These are phyloP conservation scores for Artibeus jamaicensis DNA, from an alignment of 2,797 vertebrate species.

Conservation along the genomic window DNA sequence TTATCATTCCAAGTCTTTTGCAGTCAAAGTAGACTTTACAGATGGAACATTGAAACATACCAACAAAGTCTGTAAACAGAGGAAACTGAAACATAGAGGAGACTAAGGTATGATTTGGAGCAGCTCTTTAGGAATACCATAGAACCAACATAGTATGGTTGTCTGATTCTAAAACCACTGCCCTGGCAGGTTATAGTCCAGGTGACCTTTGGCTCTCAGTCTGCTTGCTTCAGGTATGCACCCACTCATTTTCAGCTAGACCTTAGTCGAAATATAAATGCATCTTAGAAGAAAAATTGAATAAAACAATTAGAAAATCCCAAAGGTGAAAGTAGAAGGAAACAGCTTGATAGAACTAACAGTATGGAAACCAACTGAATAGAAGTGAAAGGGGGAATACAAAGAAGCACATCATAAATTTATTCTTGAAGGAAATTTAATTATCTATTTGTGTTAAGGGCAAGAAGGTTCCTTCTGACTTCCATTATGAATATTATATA, in stretches of 20 bases:
- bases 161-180: background rate
- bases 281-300: constrained; percentile 47
- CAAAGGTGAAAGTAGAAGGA: constrained; percentile 55
- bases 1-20: background rate
- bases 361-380: background rate
- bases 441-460: constrained; percentile 50
- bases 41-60: background rate
- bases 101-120: background rate
- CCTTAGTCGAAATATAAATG: background rate
- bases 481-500: background rate
- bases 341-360: constrained; percentile 46
- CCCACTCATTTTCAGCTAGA: background rate
- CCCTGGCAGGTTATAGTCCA: background rate
- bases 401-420: constrained; percentile 65
- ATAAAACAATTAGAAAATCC: constrained; percentile 66
- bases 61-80: background rate
- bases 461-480: constrained; percentile 46
- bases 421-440: constrained; percentile 44
- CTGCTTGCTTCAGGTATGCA: background rate
- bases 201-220: background rate
- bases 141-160: background rate
- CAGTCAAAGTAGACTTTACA: background rate
- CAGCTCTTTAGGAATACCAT: background rate
- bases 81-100: background rate
- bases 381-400: constrained; percentile 18